Base-by-base conservation (phyloP, 2,113 vertebrate species). In the Carassius carassius region DNA sequence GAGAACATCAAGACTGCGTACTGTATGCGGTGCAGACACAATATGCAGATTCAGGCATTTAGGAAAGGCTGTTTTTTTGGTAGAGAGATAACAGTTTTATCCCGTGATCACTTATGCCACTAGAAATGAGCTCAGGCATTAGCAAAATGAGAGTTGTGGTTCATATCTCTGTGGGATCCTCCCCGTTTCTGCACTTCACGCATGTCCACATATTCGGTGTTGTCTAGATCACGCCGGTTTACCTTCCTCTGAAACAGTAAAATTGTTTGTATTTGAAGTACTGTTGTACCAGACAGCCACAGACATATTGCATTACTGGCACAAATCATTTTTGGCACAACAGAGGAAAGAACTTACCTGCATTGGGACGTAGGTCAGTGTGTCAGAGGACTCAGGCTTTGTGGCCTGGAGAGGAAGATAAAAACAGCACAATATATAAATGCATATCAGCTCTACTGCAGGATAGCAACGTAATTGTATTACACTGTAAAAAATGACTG, bases 201-300 rank as follows among this genome's bases (percentile, higher is more conserved):
- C 88, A 89, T 89, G 73, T 87, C 84, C 81, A 85, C 83, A 35
- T 89, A 89, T 37, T 87, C 86, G 21, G 77, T 77, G 63, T 85
- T 77, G 12, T 89, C 84, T 86, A 25, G 44, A 41, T 74, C 25
- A 8, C 23, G 25, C 1, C 12, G 32, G 51, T 70, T 88, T 67
- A 63, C 21, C 35, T 83, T 87, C 54, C 56, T 87, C 85, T 86
- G 85, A 79, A 89, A 86, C 14, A 54, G 35, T 72, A 12, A 37
- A 41, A 72, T 37, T 4, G n/a, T 21, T n/a, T 37, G 17, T 5
- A 35, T 37, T 51, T 76, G 3, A 76, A 54, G 41, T 10, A 51
- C 8, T 19, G 14, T 7, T 49, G n/a, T 7, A 17, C 12, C 13
- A 76, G 49, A 76, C 8, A 32, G 41, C 23, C 14, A 19, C 14